Evolutionary conservation across 2,888 invertebrate species (phyloP).

Genomic region (Sesia apiformis): DNA sequence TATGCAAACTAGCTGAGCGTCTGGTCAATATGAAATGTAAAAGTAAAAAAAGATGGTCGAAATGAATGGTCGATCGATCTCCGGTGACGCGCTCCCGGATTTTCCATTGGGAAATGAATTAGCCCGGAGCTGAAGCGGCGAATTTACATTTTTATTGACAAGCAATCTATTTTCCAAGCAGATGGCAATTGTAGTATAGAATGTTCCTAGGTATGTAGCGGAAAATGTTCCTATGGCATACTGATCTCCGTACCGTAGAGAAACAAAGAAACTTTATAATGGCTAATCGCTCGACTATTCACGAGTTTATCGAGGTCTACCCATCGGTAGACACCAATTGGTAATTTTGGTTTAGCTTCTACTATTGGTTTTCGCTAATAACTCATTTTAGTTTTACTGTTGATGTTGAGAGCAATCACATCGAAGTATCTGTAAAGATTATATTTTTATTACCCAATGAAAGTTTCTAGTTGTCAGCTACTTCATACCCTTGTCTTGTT

Average conservation of each 20-base stretch:
- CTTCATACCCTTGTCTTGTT: no score
- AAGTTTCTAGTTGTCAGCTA: no score
- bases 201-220: slow-evolving; percentile 40
- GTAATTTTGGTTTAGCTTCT: neutral
- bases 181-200: slow-evolving; percentile 45
- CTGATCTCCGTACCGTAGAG: neutral
- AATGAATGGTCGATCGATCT: slow-evolving; percentile 70
- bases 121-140: slow-evolving; percentile 63
- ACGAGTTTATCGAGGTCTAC: neutral
- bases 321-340: neutral
- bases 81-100: slow-evolving; percentile 66
- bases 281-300: slow-evolving; percentile 13
- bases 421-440: no score
- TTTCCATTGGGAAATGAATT: slow-evolving; percentile 73
- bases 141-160: slow-evolving; percentile 75
- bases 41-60: slow-evolving; percentile 39
- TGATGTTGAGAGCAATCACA: no score
- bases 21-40: slow-evolving; percentile 60
- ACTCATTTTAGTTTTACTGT: no score
- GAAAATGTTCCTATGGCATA: slow-evolving; percentile 15
- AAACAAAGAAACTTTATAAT: slow-evolving; percentile 1
- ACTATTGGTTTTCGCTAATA: slow-evolving; percentile 17
- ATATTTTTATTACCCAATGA: no score
- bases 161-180: slow-evolving; percentile 67
- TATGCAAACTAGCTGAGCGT: slow-evolving; percentile 48